A percentile compares a stretch with the other conserved stretches of the same genome.
Conservation (phyloP, 2,113 vertebrate species). For the Pampusana beccarii region DNA sequence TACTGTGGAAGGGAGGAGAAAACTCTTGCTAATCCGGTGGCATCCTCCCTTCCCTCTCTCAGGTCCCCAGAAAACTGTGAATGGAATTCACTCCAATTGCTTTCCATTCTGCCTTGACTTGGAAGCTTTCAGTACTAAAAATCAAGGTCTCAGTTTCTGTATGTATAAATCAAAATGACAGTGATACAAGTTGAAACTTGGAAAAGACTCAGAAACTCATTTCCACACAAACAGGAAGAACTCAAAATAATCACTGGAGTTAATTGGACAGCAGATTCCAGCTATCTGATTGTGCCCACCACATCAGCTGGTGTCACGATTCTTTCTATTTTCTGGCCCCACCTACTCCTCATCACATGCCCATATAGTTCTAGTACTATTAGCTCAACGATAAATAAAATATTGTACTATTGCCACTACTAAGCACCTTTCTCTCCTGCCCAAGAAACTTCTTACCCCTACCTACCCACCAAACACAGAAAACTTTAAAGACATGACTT, state of each 20-base stretch:
- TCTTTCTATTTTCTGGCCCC: background rate
- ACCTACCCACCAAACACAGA: background rate
- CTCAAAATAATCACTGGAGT: constrained; percentile 25
- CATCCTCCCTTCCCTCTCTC: background rate
- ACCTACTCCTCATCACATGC: background rate
- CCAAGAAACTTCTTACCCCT: background rate
- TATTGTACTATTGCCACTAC: background rate
- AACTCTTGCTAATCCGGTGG: background rate
- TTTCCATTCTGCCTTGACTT: constrained; percentile 27
- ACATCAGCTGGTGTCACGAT: background rate
- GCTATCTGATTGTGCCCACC: background rate
- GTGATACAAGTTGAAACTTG: background rate
- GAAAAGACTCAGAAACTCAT: constrained; percentile 19
- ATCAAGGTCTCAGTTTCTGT: background rate
- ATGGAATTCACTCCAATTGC: background rate
- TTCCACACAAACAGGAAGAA: background rate
- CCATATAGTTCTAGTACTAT: background rate
- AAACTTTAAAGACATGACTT: background rate
- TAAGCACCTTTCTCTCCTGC: background rate
- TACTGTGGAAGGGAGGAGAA: background rate
- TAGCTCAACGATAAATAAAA: background rate
- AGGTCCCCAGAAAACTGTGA: background rate
- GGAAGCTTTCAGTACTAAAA: constrained; percentile 34
- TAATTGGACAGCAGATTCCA: background rate
- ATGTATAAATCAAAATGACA: constrained; percentile 5